Conservation (phyloP, 2,888 invertebrate genomes). For the Sericinus montela region DNA sequence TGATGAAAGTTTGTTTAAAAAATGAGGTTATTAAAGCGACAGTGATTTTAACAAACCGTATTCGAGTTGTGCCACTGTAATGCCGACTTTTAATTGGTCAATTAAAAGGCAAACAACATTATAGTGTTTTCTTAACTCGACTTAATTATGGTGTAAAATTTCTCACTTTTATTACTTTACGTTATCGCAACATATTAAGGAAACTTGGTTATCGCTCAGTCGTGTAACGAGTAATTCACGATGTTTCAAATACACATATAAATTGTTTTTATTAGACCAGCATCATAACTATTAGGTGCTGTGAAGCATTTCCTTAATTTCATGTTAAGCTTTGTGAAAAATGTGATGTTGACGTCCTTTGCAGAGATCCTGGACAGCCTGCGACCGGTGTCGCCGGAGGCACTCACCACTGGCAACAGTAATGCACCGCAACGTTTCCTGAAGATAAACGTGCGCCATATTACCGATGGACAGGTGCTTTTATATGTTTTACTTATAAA, state of each 20-base stretch:
- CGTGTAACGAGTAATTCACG: constrained; percentile 10
- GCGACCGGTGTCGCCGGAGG: constrained; percentile 90
- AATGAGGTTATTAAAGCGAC: too few relatives aligned
- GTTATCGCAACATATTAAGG: constrained; percentile 14
- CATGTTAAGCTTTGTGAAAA: too few relatives aligned
- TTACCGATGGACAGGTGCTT: constrained; percentile 92
- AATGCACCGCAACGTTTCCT: constrained; percentile 90
- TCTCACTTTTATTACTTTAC: constrained; percentile 10
- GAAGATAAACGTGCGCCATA: constrained; percentile 94
- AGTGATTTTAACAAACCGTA: too few relatives aligned
- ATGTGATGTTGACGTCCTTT: constrained; percentile 28
- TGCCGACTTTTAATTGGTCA: not conserved
- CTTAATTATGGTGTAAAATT: constrained; percentile 9
- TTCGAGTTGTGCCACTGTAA: too few relatives aligned
- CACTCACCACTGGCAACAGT: constrained; percentile 73
- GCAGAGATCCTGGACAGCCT: constrained; percentile 90
- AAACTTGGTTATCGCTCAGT: constrained; percentile 12
- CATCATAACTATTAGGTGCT: too few relatives aligned
- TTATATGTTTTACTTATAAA: too few relatives aligned
- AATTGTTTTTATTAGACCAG: too few relatives aligned
- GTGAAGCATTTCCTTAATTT: too few relatives aligned
- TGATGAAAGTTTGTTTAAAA: too few relatives aligned
- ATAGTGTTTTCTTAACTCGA: not conserved
- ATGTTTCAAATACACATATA: not conserved
- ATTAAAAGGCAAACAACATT: not conserved